Base-by-base conservation (phyloP, 1,140 invertebrate genomes). In the Drosophila repletoides region DNA sequence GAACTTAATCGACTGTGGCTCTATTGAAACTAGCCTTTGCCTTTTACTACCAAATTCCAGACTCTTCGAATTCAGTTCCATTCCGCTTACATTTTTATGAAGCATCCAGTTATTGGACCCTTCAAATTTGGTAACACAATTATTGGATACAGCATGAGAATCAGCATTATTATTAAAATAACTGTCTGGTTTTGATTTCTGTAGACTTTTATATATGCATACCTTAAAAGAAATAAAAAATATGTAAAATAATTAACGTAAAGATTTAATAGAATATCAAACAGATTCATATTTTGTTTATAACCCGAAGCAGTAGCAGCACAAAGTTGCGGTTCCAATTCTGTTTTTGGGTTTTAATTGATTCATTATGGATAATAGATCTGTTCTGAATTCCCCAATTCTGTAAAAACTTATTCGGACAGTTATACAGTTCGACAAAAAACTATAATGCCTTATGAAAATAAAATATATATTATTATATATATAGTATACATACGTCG, bases 21-120 rank as follows among this genome's bases (percentile, higher is more conserved):
- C 72, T 9, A 76, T 49, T 1, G 49, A 22, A 5, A 43, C 31
- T 14, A 63, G 12, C 55, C 65, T 31, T 21, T 59, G 53, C n/a
- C 45, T 38, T 21, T 46, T 53, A 7, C 36, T 58, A 1, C 41
- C 21, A 51, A 43, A 55, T 7, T 72, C 51, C 2, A 58, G 22
- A 19, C 52, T 69, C 22, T 72, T 69, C 10, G 59, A 45, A 29
- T 43, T 22, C 0, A 29, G 29, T 4, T 58, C 51, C 9, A 34
- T 19, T 2, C 66, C 24, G 2, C 31, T 34, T 0, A 58, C 28
- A 9, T 60, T 72, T 22, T 70, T 76, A 31, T 76, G 72, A 7
- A 80, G 41, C 46, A 80, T 38, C 95, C 95, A 96, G 76, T 96
- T 96, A 70, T 94, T 93, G 5, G 88, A 76, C 65, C 55, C 33